Evolutionary conservation across 2,888 invertebrate genomes (phyloP), one percentile per base, ranked within the genome.

Genomic region (Aphidius colemani): DNA sequence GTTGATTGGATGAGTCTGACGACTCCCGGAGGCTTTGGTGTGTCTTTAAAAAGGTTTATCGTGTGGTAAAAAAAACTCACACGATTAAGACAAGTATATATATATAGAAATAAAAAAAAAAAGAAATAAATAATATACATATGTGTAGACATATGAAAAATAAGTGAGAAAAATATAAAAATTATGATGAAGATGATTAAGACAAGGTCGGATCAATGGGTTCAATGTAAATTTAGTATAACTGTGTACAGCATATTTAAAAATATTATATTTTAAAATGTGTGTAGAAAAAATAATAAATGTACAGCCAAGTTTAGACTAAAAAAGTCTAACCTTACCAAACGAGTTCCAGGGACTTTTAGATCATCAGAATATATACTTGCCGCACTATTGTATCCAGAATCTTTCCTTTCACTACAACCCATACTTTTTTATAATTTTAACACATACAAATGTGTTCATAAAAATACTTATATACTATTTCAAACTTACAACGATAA

Each of bases 331-430:
- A 72, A 77, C 75, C 74, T 30, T 70, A 78, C 77, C 77, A 76
- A 78, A 78, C 78, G 75, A 78, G 78, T 78, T 78, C 72, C 74
- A 67, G 62, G 67, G 59, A 56, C 63, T 50, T 50, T 45, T 11
- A 46, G 39, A 13, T 48, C 46, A 57, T 48, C 30, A 49, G 56
- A 40, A 67, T 65, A 66, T 67, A 69, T 70, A 69, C 66, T 70
- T 66, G 67, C 69, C 63, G 69, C 64, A 39, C 70, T 69, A 74
- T 75, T 75, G 75, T 75, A 75, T 69, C 69, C 66, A 72, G 67
- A 62, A 69, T 70, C 72, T 48, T 68, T 66, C 59, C 57, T 53
- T 30, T 30, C 30, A 30, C 30, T 30, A 30, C 3, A 0, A 30
- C 30, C 30, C 30, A 30, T 30, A 30, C 30, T 30, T 30, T 18